Conservation (phyloP, 1,140 invertebrate species). For the Colletes latitarsis region DNA sequence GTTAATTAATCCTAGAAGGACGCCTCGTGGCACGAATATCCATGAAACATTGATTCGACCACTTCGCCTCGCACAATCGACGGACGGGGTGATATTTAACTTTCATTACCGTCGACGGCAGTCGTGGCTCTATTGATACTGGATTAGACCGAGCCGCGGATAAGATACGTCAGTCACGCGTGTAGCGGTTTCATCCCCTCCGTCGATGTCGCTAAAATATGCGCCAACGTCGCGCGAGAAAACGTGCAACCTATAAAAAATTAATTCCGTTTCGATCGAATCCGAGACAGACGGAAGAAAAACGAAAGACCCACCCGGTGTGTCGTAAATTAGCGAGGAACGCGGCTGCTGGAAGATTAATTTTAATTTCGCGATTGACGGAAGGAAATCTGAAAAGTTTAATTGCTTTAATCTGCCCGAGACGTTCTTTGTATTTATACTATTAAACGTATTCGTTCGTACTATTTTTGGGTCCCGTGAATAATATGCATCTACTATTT, state of each 20-base stretch:
- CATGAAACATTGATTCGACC: slow-evolving; percentile 52
- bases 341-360: background rate
- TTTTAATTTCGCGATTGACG: too few relatives aligned
- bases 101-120: slow-evolving; percentile 74
- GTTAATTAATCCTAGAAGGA: slow-evolving; percentile 71
- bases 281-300: background rate
- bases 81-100: slow-evolving; percentile 71
- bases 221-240: background rate
- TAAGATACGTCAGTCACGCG: slow-evolving; percentile 72
- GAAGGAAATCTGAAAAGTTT: too few relatives aligned
- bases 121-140: slow-evolving; percentile 71
- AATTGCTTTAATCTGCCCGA: too few relatives aligned
- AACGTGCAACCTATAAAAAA: slow-evolving; percentile 5
- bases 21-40: slow-evolving; percentile 63
- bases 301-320: background rate
- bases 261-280: slow-evolving; percentile 1
- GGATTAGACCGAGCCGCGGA: slow-evolving; percentile 69
- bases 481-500: too few relatives aligned
- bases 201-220: slow-evolving; percentile 6
- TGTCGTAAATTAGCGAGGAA: background rate
- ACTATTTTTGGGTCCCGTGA: too few relatives aligned
- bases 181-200: slow-evolving; percentile 26
- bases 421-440: too few relatives aligned
- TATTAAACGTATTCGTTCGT: too few relatives aligned
- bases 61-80: slow-evolving; percentile 40